Conservation (phyloP, 2,113 vertebrate species). For the Numenius arquata region DNA sequence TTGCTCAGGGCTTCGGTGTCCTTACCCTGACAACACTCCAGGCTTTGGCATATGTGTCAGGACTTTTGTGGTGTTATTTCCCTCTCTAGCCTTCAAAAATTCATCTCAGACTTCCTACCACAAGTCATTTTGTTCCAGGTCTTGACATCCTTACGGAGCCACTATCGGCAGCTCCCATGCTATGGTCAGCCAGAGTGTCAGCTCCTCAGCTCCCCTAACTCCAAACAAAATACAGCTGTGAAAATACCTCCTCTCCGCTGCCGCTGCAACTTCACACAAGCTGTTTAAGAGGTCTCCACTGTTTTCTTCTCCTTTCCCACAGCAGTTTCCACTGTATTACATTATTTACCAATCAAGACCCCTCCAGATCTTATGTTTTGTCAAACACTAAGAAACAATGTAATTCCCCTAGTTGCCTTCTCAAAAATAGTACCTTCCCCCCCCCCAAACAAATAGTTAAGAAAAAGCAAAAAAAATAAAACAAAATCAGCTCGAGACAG, state of each 20-base stretch:
- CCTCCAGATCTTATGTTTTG: neutral
- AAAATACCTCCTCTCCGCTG: conserved; percentile 37
- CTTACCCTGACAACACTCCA: neutral
- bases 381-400: neutral
- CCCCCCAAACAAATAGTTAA: too few relatives aligned
- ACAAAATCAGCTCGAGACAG: neutral
- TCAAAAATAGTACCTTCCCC: neutral
- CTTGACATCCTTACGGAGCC: neutral
- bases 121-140: neutral
- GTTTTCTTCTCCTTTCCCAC: conserved; percentile 45
- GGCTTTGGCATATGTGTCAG: neutral
- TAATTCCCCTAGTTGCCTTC: neutral
- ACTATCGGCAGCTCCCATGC: neutral
- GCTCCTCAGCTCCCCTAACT: conserved; percentile 19
- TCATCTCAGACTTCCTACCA: neutral
- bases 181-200: conserved; percentile 18
- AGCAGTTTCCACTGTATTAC: conserved; percentile 30
- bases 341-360: neutral
- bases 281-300: conserved; percentile 10
- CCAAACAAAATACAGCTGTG: conserved; percentile 64
- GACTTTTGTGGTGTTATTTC: neutral
- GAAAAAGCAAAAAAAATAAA: too few relatives aligned
- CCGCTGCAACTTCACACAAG: neutral
- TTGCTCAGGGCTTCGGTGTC: neutral
- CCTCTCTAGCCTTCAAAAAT: neutral